Evolutionary conservation across 2,113 vertebrate species (phyloP), one percentile per base, ranked within the genome.

Genomic region (Eidolon helvum): DNA sequence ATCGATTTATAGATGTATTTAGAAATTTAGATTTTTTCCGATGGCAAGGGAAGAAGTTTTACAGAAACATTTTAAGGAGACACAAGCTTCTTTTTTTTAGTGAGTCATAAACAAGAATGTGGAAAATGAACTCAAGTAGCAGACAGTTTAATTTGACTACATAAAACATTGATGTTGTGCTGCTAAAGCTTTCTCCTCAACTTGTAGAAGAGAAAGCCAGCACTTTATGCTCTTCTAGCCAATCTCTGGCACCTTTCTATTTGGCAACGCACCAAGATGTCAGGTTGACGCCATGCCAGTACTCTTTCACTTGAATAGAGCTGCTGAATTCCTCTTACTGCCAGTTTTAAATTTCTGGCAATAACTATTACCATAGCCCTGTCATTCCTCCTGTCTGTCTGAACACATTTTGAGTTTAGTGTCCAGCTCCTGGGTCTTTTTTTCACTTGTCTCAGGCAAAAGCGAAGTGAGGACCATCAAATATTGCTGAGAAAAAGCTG

Each of bases 31-130:
- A 33, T 50, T 50, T 59, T 87, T 40, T 43, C 24, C 40, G 10
- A 26, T 82, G 65, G 7, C 7, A 68, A 26, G 38, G 50, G 38
- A 80, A 4, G 22, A 22, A 94, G 12, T 35, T 28, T 82, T 91
- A 28, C 85, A 50, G 82, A 89, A 77, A 69, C 68, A 68, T 92
- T 95, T 97, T 96, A 96, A 96, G 89, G 75, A 71, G 82, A 92
- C 7, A 71, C 66, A 86, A 68, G 59, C 79, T 84, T 88, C 59
- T 91, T 69, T 87, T 87, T 96, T 78, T 87, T 75, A 88, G 82
- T 94, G 88, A 96, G 35, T 87, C 74, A 93, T 93, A 93, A 96
- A 90, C 38, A 53, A 77, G 86, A 91, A 80, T 21, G 79, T 83
- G 65, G 85, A 93, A 96, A 84, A 91, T 78, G 59, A 95, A 91